Conservation (phyloP, 2,888 invertebrate species). For the Agrypnus murinus region DNA sequence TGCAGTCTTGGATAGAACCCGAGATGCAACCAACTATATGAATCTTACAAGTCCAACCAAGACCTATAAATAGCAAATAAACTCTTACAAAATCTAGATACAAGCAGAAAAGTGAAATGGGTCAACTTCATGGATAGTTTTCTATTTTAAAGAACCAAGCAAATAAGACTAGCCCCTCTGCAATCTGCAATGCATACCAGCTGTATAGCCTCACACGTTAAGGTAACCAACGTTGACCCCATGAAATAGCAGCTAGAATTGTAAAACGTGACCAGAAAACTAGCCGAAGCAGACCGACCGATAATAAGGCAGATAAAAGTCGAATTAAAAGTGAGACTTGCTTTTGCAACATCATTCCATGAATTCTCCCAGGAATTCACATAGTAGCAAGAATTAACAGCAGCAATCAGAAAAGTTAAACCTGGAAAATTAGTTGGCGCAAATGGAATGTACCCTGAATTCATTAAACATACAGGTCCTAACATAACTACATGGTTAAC, state of each 20-base stretch:
- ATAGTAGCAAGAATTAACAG: neutral
- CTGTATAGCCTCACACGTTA: no score
- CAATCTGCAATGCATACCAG: neutral
- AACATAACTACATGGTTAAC: neutral
- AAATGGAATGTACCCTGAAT: neutral
- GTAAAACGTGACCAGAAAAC: neutral
- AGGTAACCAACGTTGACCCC: no score
- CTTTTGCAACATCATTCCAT: neutral
- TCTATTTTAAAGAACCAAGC: conserved; percentile 6
- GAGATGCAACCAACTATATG: neutral
- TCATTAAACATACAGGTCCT: conserved; percentile 2
- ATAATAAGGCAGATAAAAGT: neutral
- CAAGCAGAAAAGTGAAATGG: conserved; percentile 11
- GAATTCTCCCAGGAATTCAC: neutral
- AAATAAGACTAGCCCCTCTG: neutral
- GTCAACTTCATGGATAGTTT: conserved; percentile 1
- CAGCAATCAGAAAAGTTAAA: neutral
- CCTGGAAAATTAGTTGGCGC: no score
- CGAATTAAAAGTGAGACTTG: neutral
- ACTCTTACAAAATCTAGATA: conserved; percentile 3
- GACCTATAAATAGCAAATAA: neutral
- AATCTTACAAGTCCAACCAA: conserved; percentile 11
- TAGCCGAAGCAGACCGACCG: neutral
- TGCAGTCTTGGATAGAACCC: neutral
- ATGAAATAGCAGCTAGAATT: conserved; percentile 13